These are phyloP conservation scores for Holcopasites calliopsidis DNA, from an alignment of 1,140 invertebrate species.

Conservation along the genomic window DNA sequence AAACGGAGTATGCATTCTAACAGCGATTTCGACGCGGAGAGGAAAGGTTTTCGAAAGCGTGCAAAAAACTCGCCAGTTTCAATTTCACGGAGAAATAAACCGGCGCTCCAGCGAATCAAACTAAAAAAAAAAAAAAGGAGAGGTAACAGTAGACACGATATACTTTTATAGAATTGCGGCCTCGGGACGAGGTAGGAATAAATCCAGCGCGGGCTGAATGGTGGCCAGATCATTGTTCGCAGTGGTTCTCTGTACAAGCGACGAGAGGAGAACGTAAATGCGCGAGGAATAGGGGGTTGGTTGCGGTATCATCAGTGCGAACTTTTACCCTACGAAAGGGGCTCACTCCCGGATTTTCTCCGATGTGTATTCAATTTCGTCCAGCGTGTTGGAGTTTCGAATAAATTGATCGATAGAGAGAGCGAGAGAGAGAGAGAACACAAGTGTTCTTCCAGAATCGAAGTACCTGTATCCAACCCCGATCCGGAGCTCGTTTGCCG, in stretches of 20 bases:
- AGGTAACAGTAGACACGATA: neutral
- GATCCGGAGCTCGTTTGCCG: constrained; percentile 4
- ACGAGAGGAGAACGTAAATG: neutral
- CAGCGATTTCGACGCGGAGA: neutral
- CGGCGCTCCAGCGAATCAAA: no score
- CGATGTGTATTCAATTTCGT: constrained; percentile 11
- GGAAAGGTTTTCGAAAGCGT: neutral
- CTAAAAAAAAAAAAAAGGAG: neutral
- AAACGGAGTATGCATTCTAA: no score
- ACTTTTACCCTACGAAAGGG: neutral
- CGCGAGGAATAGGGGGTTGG: neutral
- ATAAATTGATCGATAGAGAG: constrained; percentile 10
- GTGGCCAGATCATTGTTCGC: constrained; percentile 12
- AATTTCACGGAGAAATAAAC: neutral
- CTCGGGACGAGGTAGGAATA: constrained; percentile 8
- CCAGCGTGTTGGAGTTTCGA: constrained; percentile 1
- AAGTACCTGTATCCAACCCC: constrained; percentile 7
- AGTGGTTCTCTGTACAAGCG: neutral
- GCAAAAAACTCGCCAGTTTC: neutral
- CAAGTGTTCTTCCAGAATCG: neutral
- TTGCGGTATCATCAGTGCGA: neutral
- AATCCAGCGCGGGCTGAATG: constrained; percentile 1
- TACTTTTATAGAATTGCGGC: neutral
- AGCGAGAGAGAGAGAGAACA: neutral
- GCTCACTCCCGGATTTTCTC: neutral